phyloP scores from a whole-genome alignment of 2,888 invertebrate species.

The Trichogramma evanescens region DNA sequence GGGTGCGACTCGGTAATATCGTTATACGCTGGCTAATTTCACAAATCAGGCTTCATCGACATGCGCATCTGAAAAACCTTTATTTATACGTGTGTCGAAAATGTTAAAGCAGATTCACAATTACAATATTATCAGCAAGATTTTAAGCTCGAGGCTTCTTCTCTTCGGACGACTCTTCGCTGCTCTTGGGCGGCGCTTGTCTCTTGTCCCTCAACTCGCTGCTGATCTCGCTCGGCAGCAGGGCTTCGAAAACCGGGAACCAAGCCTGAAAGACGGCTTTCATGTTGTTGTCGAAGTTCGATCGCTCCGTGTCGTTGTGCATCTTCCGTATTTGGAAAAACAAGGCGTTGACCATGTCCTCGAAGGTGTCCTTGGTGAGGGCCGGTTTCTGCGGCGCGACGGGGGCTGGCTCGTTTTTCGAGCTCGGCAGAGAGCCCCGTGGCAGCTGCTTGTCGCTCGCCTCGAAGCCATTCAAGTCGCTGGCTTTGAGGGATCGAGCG shows the following conservation, averaged over 20 bases:
- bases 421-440: not conserved
- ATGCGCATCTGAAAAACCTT: not conserved
- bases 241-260: conserved; percentile 19
- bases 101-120: not conserved
- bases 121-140: no score
- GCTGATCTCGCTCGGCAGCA: conserved; percentile 4
- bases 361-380: conserved; percentile 2
- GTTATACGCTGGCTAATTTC: no score
- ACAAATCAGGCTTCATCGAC: no score
- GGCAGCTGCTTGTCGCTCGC: not conserved
- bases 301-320: conserved; percentile 12
- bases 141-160: not conserved
- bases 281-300: conserved; percentile 16
- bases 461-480: not conserved
- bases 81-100: not conserved
- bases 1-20: no score
- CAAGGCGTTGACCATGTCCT: conserved; percentile 5
- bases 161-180: conserved; percentile 3
- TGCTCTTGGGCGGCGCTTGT: not conserved
- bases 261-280: conserved; percentile 17
- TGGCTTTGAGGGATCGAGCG: not conserved
- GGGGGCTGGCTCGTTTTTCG: conserved; percentile 3
- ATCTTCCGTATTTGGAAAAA: conserved; percentile 9
- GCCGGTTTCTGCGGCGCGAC: not conserved
- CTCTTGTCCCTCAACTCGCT: not conserved